These are phyloP conservation scores for Platycheirus albimanus DNA, from an alignment of 2,888 invertebrate species.

Conservation along the genomic window DNA sequence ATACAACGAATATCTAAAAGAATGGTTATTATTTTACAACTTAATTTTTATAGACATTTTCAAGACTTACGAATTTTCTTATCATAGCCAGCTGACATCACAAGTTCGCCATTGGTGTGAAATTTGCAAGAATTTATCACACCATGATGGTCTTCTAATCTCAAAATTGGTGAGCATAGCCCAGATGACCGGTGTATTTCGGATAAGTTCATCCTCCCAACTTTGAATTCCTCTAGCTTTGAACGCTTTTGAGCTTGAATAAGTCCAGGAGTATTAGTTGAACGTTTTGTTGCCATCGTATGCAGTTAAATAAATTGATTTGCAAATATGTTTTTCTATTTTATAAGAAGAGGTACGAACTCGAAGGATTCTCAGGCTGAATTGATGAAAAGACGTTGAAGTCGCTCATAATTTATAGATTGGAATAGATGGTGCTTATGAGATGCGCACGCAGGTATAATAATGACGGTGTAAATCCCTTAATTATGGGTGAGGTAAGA, in stretches of 20 bases:
- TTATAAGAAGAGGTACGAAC: no score
- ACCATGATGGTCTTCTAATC: slow-evolving; percentile 97
- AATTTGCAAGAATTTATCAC: slow-evolving; percentile 97
- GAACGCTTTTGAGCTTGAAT: slow-evolving; percentile 2
- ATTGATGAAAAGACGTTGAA: no score
- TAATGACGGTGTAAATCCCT: no score
- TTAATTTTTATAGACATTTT: background rate
- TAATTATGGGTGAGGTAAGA: no score
- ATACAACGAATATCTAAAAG: slow-evolving; percentile 94
- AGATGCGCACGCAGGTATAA: no score
- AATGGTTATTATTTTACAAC: background rate
- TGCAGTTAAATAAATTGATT: no score
- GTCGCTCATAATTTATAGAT: no score
- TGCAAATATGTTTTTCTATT: no score
- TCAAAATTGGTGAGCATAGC: slow-evolving; percentile 95
- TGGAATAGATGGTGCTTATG: no score
- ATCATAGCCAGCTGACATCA: slow-evolving; percentile 98
- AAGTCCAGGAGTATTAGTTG: background rate
- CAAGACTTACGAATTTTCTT: slow-evolving; percentile 93
- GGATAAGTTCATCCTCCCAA: no score
- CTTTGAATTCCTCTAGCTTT: background rate
- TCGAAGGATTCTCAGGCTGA: no score
- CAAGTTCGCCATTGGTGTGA: slow-evolving; percentile 96
- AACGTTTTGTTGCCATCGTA: slow-evolving; percentile 4
- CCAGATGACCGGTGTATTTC: slow-evolving; percentile 84